Base-by-base conservation (phyloP, 2,888 invertebrate genomes). In the Gerris lacustris region DNA sequence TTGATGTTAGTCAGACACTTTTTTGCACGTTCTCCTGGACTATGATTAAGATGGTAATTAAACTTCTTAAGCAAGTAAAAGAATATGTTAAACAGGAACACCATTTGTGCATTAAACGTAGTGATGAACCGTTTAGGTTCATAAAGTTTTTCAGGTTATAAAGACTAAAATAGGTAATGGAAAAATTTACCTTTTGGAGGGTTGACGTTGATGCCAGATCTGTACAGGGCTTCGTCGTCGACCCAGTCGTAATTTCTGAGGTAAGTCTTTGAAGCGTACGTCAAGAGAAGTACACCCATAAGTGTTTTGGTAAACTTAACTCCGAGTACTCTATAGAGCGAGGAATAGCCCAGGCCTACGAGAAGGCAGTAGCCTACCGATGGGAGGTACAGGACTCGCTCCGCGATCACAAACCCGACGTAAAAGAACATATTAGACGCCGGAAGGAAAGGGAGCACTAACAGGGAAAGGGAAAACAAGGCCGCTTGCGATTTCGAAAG, bases 321-420 rank as follows among this genome's bases (percentile, higher is more conserved):
- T 18, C 63, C 64, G 44, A 62, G 31, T 18, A 62, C 44, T 31
- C 18, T 63, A 15, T 47, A 69, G 67, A 79, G 66, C 47, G 74
- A 85, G 63, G 84, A 84, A 73, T 87, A 83, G 63, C 92, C 91
- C 76, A 89, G 82, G 69, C 91, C 95, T 73, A 96, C 84, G 75
- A 96, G 83, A 77, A 97, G 85, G 82, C 96, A 96, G 82, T 91
- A 92, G 70, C 96, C 97, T 79, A 96, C 92, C 83, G 95, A 96
- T 69, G 97, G 96, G 81, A 97, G 87, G 83, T 97, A 98, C 75
- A 98, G 85, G 75, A 97, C 90, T 75, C 97, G 86, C 83, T 98
- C 98, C 72, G 97, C 98, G 71, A 97, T 91, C 76, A 98, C 97
- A 82, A 98, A 98, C 68, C 98, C 98, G 73, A 98, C 97, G 82